Evolutionary conservation across 2,797 vertebrate species (phyloP), one percentile per base, ranked within the genome.

Genomic region (Bryconaethiops microstoma): DNA sequence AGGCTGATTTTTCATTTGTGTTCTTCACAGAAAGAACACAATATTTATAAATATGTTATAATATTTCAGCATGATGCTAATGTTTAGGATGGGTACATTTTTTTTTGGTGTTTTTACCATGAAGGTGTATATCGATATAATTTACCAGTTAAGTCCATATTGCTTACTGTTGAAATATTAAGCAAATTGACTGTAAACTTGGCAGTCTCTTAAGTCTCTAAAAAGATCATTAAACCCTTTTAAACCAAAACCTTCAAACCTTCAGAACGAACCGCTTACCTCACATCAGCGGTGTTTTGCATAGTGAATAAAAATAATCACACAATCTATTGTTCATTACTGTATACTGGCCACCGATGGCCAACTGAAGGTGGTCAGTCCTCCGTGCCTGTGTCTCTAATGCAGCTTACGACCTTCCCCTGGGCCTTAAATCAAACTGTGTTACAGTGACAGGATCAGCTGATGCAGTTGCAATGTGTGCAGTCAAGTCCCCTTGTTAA

Each of bases 401-500:
- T 48, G 12, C 45, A 8, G 45, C 8, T 35, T 1, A 29, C 29
- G 29, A 29, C 29, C 29, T 29, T 3, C 16, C 12, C 1, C 67
- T 19, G 45, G 64, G 42, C 54, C 23, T 70, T 65, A 16, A 23
- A 69, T 69, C 40, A 45, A n/a, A 19, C 42, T 74, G 59, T 64
- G 25, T 78, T 52, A 62, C 45, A 35, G 10, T 7, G 62, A 74
- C 80, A 67, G 52, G 39, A 67, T 82, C 59, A 67, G 14, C 70
- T 16, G 59, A 59, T 63, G 64, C 25, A 17, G 50, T 48, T 64
- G 23, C 17, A 54, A 19, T 77, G 50, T 55, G 13, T 39, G n/a
- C 45, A 81, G 55, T 54, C 45, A 55, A 5, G 40, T 39, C 64
- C 9, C 35, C 25, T 63, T 19, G 13, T 74, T 45, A 40, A 35